Percentiles rank a stretch among this genome's conserved stretches.
phyloP scores from a whole-genome alignment of 2,888 invertebrate species.

The Nycteola revayana region DNA sequence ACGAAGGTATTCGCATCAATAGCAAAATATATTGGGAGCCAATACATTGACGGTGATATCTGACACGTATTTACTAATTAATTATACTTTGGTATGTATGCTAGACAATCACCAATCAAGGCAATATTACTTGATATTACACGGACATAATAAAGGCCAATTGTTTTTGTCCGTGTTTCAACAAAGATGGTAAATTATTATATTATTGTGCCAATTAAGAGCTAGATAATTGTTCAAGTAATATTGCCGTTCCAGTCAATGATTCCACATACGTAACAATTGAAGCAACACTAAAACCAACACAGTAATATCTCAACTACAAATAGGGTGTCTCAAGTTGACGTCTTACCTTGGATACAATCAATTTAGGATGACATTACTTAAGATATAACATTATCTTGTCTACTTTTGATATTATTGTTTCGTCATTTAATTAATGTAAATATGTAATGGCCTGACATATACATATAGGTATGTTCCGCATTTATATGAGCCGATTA shows the following conservation, averaged over 20 bases:
- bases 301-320: conserved; percentile 20
- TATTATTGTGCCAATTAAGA: background rate
- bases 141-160: conserved; percentile 4
- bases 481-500: too few species aligned
- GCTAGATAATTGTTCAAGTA: conserved; percentile 29
- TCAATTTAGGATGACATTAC: too few species aligned
- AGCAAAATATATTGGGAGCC: conserved; percentile 51
- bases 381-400: too few species aligned
- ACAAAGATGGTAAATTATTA: background rate
- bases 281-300: conserved; percentile 53
- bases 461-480: too few species aligned
- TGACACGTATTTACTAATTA: conserved; percentile 36
- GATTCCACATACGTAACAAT: conserved; percentile 36
- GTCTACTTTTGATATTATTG: too few species aligned
- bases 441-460: too few species aligned
- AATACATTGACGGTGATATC: conserved; percentile 37
- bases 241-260: conserved; percentile 36
- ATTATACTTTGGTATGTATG: conserved; percentile 34
- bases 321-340: background rate
- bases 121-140: conserved; percentile 34
- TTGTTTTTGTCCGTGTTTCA: background rate
- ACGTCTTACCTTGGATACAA: background rate
- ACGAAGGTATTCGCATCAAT: conserved; percentile 54
- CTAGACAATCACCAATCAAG: conserved; percentile 27
- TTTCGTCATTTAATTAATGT: too few species aligned